Percentiles rank a stretch among this genome's conserved stretches.
These are phyloP conservation scores for Sebastes steindachneri DNA, from an alignment of 2,797 vertebrate species.

Conservation along the genomic window DNA sequence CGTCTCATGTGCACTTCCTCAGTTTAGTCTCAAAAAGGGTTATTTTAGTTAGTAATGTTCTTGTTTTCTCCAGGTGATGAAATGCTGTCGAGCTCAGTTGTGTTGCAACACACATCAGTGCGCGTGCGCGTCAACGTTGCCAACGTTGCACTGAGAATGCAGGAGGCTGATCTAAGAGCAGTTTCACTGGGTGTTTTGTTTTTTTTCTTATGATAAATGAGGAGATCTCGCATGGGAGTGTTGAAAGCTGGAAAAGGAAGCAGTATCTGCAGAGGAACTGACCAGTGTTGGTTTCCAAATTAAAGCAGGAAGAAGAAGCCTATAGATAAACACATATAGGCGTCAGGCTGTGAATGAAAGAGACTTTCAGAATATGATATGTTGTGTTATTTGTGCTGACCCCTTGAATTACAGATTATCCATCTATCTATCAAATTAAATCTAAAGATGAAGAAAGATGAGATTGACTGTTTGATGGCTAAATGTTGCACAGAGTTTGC, in stretches of 20 bases:
- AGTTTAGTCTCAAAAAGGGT: background rate
- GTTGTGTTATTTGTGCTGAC: too few relatives aligned
- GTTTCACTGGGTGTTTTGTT: background rate
- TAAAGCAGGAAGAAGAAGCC: background rate
- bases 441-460: too few relatives aligned
- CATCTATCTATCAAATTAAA: background rate
- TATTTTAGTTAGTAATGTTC: background rate
- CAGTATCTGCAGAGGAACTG: background rate
- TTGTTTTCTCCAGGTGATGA: slow-evolving; percentile 29
- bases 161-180: slow-evolving; percentile 39
- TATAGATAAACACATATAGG: background rate
- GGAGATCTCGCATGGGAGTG: too few relatives aligned
- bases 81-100: slow-evolving; percentile 6
- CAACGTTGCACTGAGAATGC: background rate
- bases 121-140: slow-evolving; percentile 63
- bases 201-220: background rate
- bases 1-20: background rate
- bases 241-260: background rate
- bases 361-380: background rate
- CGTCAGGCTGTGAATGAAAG: background rate
- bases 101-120: background rate
- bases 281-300: background rate
- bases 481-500: too few relatives aligned
- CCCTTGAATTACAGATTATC: too few relatives aligned
- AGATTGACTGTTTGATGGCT: too few relatives aligned